Evolutionary conservation across 2,888 invertebrate species (phyloP), one percentile per base, ranked within the genome.

Genomic region (Apeira syringaria): DNA sequence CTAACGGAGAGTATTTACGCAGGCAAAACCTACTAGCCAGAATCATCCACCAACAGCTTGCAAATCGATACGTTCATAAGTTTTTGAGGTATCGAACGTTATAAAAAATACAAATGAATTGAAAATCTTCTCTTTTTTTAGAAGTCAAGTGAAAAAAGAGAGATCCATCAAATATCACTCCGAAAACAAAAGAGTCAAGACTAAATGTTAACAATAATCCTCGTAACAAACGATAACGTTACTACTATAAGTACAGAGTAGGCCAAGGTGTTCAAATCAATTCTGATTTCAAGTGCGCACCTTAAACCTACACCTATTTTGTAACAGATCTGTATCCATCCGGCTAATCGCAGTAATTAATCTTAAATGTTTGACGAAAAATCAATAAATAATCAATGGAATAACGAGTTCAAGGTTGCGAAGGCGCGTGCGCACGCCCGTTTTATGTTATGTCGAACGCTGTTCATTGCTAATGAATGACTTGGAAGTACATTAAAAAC

Each of bases 291-390:
- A 50, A 51, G 50, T 38, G 44, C 20, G 45, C 17, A 51, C 48
- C 65, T 47, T 36, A 13, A 13, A 17, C 37, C 53, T 53, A 58
- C 58, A 53, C 43, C 49, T 12, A 28, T 41, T 56, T 54, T 50
- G 27, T 47, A 30, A 42, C 26, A 30, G 13, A 31, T 47, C 38
- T 35, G 26, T 64, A 60, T 66, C 64, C 56, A 60, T 66, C 64
- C 56, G 61, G 57, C 51, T 64, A 63, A 72, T 72, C 70, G 64
- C 54, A 64, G 65, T 64, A 54, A 74, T 64, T 61, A 31, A 46
- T 61, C 68, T 72, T 20, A 56, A 74, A 74, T 73, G 59, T 64
- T 68, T 63, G 64, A 69, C 67, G 61, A 74, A 78, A 47, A 75
- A 73, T 65, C 73, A 62, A 76, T 75, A 69, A 70, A 68, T 65